Conservation (phyloP, 1,140 invertebrate species). For the Drosophila malerkotliana region DNA sequence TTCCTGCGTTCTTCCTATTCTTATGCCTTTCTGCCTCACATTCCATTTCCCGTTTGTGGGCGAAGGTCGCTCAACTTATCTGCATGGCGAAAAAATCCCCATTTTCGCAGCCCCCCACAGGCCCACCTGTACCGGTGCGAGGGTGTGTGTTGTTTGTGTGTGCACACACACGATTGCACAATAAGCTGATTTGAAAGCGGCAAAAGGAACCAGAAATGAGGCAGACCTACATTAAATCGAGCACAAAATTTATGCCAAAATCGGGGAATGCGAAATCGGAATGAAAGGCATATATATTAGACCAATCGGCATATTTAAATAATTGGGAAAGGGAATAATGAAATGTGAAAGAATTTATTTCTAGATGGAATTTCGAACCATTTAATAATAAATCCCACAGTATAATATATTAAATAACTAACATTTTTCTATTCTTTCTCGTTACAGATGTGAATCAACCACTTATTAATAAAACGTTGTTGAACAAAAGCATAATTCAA, state of each 20-base stretch:
- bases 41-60: slow-evolving; percentile 60
- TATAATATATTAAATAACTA: not conserved
- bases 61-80: slow-evolving; percentile 77
- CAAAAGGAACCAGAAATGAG: slow-evolving; percentile 10
- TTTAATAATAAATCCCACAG: too few relatives aligned
- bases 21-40: slow-evolving; percentile 4
- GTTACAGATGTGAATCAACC: slow-evolving; percentile 56
- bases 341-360: not conserved
- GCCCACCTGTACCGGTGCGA: slow-evolving; percentile 39
- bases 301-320: not conserved
- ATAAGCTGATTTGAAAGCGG: slow-evolving; percentile 61
- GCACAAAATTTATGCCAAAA: slow-evolving; percentile 69
- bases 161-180: slow-evolving; percentile 70
- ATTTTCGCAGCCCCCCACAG: slow-evolving; percentile 37
- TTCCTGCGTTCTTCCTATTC: slow-evolving; percentile 37
- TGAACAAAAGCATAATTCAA: slow-evolving; percentile 32
- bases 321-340: not conserved
- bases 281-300: slow-evolving; percentile 16
- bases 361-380: too few relatives aligned
- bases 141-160: slow-evolving; percentile 42
- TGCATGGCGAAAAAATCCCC: slow-evolving; percentile 47
- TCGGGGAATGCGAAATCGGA: slow-evolving; percentile 43
- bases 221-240: slow-evolving; percentile 63
- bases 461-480: slow-evolving; percentile 42
- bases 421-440: not conserved